Base-by-base conservation (phyloP, 2,888 invertebrate genomes). In the Heteromurus nitidus region DNA sequence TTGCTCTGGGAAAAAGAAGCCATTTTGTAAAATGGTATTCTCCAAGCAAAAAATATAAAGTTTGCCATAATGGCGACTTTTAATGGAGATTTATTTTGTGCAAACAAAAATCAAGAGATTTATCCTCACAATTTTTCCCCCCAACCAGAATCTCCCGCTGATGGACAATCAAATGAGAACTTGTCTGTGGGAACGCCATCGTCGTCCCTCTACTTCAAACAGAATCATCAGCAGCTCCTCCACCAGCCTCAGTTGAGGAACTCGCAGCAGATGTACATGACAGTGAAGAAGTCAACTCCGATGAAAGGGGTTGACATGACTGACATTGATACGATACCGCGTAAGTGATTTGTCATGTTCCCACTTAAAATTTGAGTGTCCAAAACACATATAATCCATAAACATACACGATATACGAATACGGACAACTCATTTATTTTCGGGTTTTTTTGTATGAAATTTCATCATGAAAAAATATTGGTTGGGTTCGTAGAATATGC, bases 271-370 rank as follows among this genome's bases (percentile, higher is more conserved):
- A 68, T 86, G 30, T 87, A 86, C 70, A 87, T 87, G 87, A 87
- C 87, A 22, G 87, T 87, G 24, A 87, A 87, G 60, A 86, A 87
- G 74, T 82, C 87, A 0, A 85, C 86, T 3, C 85, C 87, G 2
- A 68, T 85, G 72, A 85, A 86, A 65, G 82, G 83, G 47, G 73
- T 85, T n/a, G 89, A 89, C 85, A 88, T 89, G 85, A 88, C 89
- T 77, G 83, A 81, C 28, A 89, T 91, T 86, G 91, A 91, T 88
- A 90, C 91, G 82, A 91, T 91, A 87, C 91, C 92, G 80, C 87
- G 87, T 88, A 82, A 83, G 82, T 28, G 3, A 18, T 30, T 58
- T 9, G 7, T 22, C 58, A 22, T 58, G n/a, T 58, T 2, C 22
- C 58, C 58, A 36, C 13, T 5, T 36, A 36, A 36, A 36, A 36